Base-by-base conservation (phyloP, 2,797 vertebrate genomes). In the Ciconia nigra region DNA sequence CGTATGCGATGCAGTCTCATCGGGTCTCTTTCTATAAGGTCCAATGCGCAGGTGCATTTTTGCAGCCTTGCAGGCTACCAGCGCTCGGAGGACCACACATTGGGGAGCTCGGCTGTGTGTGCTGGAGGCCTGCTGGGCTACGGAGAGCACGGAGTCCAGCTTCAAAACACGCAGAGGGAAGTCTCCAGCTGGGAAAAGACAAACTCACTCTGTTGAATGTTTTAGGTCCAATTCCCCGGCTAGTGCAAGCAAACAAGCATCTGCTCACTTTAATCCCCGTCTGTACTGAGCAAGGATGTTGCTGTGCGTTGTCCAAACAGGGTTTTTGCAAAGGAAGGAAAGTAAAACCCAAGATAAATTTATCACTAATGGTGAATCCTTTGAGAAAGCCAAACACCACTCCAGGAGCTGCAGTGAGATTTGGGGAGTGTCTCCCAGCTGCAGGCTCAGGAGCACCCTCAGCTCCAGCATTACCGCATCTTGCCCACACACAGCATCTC, bases 121-220 rank as follows among this genome's bases (percentile, higher is more conserved):
- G 57, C 78, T 13, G 28, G 69, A 28, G 69, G 15, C 63, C 52
- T 42, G 85, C 63, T 29, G 82, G 39, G 70, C 63, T 44, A 9
- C 5, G 1, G 49, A 26, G 26, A 51, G 51, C 76, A 7, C 3
- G 0, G 46, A 16, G 41, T 10, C 41, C 42, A 41, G 80, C 87
- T 83, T 88, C 84, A 47, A 71, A 67, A 71, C 35, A n/a, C 4
- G 0, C 72, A 5, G 59, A 14, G 54, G 81, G 67, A 79, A 86
- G 61, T 76, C 29, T 86, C 87, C 84, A 83, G 72, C 95, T 92
- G 92, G 87, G 88, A 87, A 93, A 91, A 80, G 84, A 72, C 84
- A 96, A 93, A 93, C 54, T 84, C 12, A 2, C 49, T 72, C 55
- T 58, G 83, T 19, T 73, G 84, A 49, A 58, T 62, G 51, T 29